Evolutionary conservation across 2,888 invertebrate genomes (phyloP).

Genomic region (Petrophora chlorosata): DNA sequence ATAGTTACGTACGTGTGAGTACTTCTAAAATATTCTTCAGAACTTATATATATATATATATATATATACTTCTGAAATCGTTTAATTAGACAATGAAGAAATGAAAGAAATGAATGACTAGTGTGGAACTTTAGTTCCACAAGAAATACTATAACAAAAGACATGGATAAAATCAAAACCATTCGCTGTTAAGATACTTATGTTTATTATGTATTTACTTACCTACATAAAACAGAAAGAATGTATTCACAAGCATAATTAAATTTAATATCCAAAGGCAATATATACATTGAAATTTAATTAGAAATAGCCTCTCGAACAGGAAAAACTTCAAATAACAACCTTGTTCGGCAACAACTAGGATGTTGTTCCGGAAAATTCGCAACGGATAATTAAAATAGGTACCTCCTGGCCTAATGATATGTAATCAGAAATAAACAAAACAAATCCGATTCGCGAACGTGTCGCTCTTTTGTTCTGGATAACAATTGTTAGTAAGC

Average conservation of each 20-base stretch:
- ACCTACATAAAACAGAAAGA: no score
- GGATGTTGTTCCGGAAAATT: slow-evolving; percentile 11
- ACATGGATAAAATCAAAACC: no score
- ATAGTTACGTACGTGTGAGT: no score
- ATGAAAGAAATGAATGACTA: no score
- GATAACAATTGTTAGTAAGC: slow-evolving; percentile 38
- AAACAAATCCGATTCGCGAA: slow-evolving; percentile 20
- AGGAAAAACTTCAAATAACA: slow-evolving; percentile 19
- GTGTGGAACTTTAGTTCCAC: no score
- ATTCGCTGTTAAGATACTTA: no score
- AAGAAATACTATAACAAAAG: no score
- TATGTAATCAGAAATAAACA: slow-evolving; percentile 25
- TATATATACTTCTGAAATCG: no score
- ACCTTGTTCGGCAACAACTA: slow-evolving; percentile 7
- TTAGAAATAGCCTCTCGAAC: slow-evolving; percentile 7
- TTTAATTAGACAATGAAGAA: no score
- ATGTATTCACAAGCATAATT: not conserved
- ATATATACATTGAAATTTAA: slow-evolving; percentile 13
- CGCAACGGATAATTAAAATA: slow-evolving; percentile 21
- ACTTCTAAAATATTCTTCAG: no score
- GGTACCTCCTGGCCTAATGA: slow-evolving; percentile 24
- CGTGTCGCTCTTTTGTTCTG: slow-evolving; percentile 33
- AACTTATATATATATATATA: no score
- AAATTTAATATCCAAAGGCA: slow-evolving; percentile 6
- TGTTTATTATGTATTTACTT: no score